Conservation (phyloP, 1,140 invertebrate genomes). For the Dolichoris vasculosae region DNA sequence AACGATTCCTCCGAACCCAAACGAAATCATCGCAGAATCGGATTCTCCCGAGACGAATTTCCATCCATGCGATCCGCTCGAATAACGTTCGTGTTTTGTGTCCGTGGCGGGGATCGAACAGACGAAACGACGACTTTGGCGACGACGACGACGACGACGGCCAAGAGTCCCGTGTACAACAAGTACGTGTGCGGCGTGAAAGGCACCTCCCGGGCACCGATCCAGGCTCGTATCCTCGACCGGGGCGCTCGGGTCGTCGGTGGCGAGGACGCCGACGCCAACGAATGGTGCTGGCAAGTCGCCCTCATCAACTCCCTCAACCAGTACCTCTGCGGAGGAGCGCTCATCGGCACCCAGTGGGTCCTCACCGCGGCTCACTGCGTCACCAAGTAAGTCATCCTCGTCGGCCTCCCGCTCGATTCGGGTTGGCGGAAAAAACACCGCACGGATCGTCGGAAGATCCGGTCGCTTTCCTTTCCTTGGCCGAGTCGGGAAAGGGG, state of each 20-base stretch:
- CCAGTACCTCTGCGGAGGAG: conserved; percentile 96
- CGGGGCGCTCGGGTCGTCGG: conserved; percentile 86
- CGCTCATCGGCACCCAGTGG: conserved; percentile 95
- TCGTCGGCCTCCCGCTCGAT: too few relatives aligned
- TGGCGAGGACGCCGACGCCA: conserved; percentile 91
- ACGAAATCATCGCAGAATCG: too few relatives aligned
- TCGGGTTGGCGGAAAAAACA: too few relatives aligned
- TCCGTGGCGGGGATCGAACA: not conserved
- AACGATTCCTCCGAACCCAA: too few relatives aligned
- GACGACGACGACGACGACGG: conserved; percentile 74
- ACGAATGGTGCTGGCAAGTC: conserved; percentile 97
- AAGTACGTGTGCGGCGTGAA: conserved; percentile 95
- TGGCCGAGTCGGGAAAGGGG: not conserved
- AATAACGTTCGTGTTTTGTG: too few relatives aligned
- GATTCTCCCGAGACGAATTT: too few relatives aligned
- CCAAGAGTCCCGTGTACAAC: conserved; percentile 83
- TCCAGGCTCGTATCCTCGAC: conserved; percentile 73
- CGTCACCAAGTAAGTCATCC: conserved; percentile 93
- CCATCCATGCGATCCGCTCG: not conserved
- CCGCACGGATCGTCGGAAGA: too few relatives aligned
- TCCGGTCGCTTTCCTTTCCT: not conserved
- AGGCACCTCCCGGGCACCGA: conserved; percentile 76
- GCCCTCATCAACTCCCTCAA: conserved; percentile 94
- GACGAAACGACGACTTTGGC: conserved; percentile 1
- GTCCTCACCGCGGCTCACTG: conserved; percentile 96